Percentiles rank a stretch among this genome's conserved stretches.
phyloP scores from a whole-genome alignment of 2,113 vertebrate genomes.

The Sorex araneus region DNA sequence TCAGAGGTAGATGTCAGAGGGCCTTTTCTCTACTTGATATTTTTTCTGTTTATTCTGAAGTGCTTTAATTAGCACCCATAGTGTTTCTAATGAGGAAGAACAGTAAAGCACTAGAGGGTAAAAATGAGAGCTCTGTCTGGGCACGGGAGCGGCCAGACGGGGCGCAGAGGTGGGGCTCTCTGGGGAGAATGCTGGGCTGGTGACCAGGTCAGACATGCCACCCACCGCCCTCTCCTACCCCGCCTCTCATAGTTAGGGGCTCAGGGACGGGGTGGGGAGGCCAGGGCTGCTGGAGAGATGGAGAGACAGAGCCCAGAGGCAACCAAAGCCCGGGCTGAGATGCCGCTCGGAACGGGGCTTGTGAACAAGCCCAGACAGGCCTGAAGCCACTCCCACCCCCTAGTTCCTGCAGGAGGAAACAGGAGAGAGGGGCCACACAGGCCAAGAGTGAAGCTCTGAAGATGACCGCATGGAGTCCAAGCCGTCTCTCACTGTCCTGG shows the following conservation, averaged over 20 bases:
- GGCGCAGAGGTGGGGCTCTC: background rate
- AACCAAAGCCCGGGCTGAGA: background rate
- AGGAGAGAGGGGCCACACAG: too few species aligned
- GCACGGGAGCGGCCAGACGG: rapidly evolving
- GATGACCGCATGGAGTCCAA: background rate
- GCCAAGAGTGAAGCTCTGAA: background rate
- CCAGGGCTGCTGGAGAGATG: background rate
- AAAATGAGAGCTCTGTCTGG: too few species aligned
- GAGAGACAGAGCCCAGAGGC: background rate
- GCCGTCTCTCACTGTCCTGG: too few species aligned
- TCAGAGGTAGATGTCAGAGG: background rate
- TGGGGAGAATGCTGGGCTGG: background rate
- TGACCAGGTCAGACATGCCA: background rate
- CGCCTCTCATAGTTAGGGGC: background rate
- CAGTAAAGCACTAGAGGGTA: background rate
- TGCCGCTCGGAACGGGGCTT: background rate
- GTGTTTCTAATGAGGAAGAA: background rate
- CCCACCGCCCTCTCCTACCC: background rate
- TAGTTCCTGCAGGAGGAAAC: background rate
- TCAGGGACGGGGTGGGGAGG: background rate
- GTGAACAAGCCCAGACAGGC: background rate
- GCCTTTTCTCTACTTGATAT: background rate
- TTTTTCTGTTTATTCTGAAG: background rate
- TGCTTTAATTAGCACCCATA: background rate
- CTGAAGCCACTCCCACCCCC: background rate